phyloP scores from a whole-genome alignment of 1,140 invertebrate genomes.

The Leptonema lineaticorne region DNA sequence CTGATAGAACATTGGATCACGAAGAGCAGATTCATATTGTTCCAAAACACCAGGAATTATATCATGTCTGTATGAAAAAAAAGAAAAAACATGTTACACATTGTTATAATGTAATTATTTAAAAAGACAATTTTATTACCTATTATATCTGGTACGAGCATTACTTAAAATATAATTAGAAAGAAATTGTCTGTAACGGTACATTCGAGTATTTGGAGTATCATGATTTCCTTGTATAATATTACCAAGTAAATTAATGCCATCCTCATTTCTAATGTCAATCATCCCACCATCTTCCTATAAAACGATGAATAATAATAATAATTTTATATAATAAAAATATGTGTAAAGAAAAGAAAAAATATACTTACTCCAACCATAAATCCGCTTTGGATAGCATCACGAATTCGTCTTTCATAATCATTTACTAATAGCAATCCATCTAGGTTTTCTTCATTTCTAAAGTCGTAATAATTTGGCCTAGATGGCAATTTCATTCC shows the following conservation, averaged over 20 bases:
- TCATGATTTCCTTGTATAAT: conserved; percentile 53
- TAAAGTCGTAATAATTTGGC: conserved; percentile 54
- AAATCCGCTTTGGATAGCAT: conserved; percentile 58
- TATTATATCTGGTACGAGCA: too few species aligned
- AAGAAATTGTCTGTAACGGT: conserved; percentile 50
- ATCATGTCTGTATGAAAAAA: conserved; percentile 29
- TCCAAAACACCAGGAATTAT: conserved; percentile 47
- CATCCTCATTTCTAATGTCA: conserved; percentile 42
- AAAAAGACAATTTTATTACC: too few species aligned
- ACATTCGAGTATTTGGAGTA: conserved; percentile 52
- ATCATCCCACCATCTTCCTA: conserved; percentile 27
- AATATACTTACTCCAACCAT: conserved; percentile 44
- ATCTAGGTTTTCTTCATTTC: conserved; percentile 50
- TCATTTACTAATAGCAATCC: conserved; percentile 52
- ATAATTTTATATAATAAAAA: too few species aligned
- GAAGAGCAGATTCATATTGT: conserved; percentile 54
- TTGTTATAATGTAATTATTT: neutral
- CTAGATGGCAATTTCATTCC: conserved; percentile 60
- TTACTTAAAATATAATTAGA: conserved; percentile 52
- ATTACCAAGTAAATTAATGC: conserved; percentile 53
- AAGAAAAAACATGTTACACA: neutral
- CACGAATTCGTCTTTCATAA: conserved; percentile 58
- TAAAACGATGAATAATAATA: too few species aligned
- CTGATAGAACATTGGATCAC: conserved; percentile 57
- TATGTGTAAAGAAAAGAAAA: too few species aligned